These are phyloP conservation scores for Athene cunicularia DNA, from an alignment of 2,113 vertebrate species.

Conservation along the genomic window DNA sequence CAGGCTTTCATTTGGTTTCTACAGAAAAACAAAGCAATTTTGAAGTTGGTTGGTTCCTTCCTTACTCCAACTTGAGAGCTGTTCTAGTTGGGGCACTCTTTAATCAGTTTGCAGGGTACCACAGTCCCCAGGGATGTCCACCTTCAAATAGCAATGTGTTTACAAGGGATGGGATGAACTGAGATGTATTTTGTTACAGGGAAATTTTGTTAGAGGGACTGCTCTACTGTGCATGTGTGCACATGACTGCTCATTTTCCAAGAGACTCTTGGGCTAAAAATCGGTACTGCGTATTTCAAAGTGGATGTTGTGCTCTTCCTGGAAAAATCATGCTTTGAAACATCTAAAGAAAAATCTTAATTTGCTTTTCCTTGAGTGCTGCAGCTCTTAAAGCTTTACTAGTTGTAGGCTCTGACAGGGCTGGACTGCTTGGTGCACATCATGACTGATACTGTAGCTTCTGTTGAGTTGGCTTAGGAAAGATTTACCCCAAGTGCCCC, in stretches of 20 bases:
- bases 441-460: background rate
- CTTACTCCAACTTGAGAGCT: background rate
- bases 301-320: background rate
- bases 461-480: background rate
- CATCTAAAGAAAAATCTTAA: background rate
- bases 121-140: background rate
- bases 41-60: background rate
- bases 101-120: background rate
- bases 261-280: background rate
- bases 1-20: slow-evolving; percentile 5
- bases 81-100: background rate
- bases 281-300: background rate
- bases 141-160: background rate
- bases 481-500: background rate
- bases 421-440: background rate
- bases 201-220: background rate
- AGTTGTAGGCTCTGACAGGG: background rate
- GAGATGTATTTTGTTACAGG: background rate
- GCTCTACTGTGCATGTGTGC: background rate
- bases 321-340: background rate
- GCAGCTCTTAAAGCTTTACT: background rate
- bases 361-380: background rate
- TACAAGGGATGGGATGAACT: background rate
- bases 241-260: background rate
- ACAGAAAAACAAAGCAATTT: background rate